Evolutionary conservation across 1,140 invertebrate genomes (phyloP).

Genomic region (Schlechtendalia chinensis): DNA sequence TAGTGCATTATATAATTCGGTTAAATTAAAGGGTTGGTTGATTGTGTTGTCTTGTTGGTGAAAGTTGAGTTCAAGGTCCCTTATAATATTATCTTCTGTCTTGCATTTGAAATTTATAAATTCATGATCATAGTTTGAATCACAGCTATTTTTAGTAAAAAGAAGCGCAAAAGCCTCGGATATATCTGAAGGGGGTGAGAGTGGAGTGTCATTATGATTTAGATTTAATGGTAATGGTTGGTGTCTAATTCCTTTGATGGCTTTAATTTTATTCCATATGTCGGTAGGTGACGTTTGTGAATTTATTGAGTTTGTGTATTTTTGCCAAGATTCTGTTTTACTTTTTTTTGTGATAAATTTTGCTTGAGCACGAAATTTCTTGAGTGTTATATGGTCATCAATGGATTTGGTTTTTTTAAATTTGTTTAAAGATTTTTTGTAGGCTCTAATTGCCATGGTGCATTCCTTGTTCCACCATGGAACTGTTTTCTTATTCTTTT

Average conservation of each 20-base stretch:
- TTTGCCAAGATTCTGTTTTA: not conserved
- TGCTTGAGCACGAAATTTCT: no score
- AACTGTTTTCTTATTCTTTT: not conserved
- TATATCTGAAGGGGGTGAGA: no score
- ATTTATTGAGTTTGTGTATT: not conserved
- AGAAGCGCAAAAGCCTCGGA: not conserved
- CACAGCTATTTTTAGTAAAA: not conserved
- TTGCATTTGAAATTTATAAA: constrained; percentile 7
- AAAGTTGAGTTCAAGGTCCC: no score
- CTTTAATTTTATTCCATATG: not conserved
- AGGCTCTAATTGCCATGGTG: not conserved
- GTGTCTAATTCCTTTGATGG: not conserved
- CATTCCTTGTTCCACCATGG: constrained; percentile 30
- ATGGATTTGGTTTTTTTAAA: no score
- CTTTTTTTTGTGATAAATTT: not conserved
- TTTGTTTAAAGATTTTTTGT: constrained; percentile 15
- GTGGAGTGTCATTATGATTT: not conserved
- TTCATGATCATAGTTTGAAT: not conserved
- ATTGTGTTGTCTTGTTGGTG: no score
- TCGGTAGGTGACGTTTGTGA: not conserved
- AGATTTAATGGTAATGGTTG: not conserved
- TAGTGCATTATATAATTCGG: no score
- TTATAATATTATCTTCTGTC: not conserved
- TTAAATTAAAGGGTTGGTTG: no score
- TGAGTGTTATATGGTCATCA: no score